Conservation (phyloP, 2,113 vertebrate genomes). For the Piaya cayana region DNA sequence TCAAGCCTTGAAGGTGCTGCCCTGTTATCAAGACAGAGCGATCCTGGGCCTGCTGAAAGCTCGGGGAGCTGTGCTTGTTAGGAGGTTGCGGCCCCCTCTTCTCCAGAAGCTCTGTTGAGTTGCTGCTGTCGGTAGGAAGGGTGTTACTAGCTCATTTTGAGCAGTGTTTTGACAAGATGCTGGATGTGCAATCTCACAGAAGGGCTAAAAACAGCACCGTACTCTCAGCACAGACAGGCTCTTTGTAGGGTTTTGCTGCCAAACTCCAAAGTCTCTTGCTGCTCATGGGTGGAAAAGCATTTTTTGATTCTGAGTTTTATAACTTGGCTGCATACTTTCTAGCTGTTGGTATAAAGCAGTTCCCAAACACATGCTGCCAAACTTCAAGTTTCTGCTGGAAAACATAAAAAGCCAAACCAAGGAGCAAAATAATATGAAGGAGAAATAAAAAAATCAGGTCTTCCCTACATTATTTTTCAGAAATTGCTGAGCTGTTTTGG, state of each 20-base stretch:
- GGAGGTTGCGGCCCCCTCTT: not conserved
- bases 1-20: not conserved
- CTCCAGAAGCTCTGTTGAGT: not conserved
- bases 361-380: not conserved
- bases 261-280: not conserved
- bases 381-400: not conserved
- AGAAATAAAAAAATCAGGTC: not conserved
- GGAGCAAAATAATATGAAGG: not conserved
- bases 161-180: slow-evolving; percentile 4
- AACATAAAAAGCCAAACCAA: not conserved
- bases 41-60: not conserved
- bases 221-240: not conserved
- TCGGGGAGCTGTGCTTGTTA: not conserved
- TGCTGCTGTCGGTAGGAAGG: not conserved
- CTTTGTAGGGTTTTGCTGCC: not conserved
- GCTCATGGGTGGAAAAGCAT: not conserved
- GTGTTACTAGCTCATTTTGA: not conserved
- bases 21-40: not conserved
- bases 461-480: not conserved
- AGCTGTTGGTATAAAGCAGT: not conserved
- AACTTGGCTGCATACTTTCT: not conserved
- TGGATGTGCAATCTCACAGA: not conserved
- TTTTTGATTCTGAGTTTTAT: not conserved
- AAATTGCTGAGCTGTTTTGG: not conserved
- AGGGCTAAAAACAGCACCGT: not conserved